Evolutionary conservation across 2,888 invertebrate species (phyloP).

Genomic region (Polydrusus cervinus): DNA sequence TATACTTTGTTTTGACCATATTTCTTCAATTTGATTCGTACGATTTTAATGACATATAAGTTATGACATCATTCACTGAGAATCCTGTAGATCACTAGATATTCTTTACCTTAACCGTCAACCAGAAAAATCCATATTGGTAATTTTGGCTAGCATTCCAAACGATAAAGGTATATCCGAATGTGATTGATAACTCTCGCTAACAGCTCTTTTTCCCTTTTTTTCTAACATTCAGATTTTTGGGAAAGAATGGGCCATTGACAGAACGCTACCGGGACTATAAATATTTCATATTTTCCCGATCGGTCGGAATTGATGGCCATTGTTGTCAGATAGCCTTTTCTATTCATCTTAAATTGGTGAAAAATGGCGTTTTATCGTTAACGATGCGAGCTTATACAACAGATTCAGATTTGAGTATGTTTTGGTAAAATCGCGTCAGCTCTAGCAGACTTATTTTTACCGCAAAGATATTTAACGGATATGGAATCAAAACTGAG

Average conservation of each 20-base stretch:
- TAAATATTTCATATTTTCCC: conserved; percentile 52
- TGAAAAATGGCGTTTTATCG: conserved; percentile 46
- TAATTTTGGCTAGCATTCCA: conserved; percentile 19
- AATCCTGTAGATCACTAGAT: too few species aligned
- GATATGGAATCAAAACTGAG: too few species aligned
- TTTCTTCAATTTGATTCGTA: too few species aligned
- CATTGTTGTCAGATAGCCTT: conserved; percentile 50
- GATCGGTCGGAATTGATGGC: conserved; percentile 42
- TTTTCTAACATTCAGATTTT: conserved; percentile 58
- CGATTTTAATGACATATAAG: too few species aligned
- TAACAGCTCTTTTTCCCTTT: conserved; percentile 42
- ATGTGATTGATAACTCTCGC: conserved; percentile 56
- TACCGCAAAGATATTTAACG: too few species aligned
- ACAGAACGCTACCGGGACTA: conserved; percentile 41
- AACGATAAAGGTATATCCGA: conserved; percentile 53
- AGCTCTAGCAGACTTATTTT: not conserved
- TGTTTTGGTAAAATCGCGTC: conserved; percentile 2
- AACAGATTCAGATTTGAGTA: conserved; percentile 37
- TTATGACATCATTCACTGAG: too few species aligned
- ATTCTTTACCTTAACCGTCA: not conserved
- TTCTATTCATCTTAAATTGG: conserved; percentile 51
- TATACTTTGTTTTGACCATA: too few species aligned
- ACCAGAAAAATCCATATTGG: conserved; percentile 9
- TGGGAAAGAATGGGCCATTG: conserved; percentile 33
- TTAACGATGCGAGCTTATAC: conserved; percentile 38